Percentiles rank a stretch among this genome's conserved stretches.
Evolutionary conservation across 2,797 vertebrate species (phyloP).

Genomic region (Galagoides demidoff): DNA sequence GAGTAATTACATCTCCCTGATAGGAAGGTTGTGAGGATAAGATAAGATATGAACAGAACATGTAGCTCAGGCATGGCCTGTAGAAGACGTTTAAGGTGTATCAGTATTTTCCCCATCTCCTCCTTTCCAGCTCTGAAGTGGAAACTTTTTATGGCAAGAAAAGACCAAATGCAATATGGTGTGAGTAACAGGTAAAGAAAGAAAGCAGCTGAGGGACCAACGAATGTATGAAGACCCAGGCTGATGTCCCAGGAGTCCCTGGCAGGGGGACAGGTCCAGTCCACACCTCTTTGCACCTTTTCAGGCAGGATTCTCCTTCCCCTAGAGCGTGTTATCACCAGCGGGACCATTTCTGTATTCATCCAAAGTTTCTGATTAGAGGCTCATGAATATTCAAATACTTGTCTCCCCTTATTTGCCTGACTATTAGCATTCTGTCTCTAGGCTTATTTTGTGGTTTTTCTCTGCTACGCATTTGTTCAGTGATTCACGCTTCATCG

Average conservation of each 20-base stretch:
- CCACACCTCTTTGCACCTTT: not conserved
- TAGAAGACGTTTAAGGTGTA: not conserved
- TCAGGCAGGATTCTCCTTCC: constrained; percentile 54
- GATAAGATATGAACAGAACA: not conserved
- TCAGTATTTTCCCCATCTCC: not conserved
- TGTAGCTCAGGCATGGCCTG: not conserved
- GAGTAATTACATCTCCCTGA: not conserved
- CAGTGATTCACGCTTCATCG: constrained; percentile 64
- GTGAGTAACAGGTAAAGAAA: constrained; percentile 36
- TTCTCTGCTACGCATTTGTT: constrained; percentile 70
- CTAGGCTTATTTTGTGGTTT: constrained; percentile 59
- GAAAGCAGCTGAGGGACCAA: not conserved
- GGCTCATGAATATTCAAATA: constrained; percentile 84
- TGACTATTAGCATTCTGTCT: constrained; percentile 81
- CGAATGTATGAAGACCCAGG: not conserved
- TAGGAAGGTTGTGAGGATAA: not conserved
- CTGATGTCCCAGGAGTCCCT: not conserved
- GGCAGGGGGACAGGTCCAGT: not conserved
- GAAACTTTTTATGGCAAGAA: constrained; percentile 7
- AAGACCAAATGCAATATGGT: not conserved
- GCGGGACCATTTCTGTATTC: constrained; percentile 72
- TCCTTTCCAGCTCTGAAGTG: not conserved
- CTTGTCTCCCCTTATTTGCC: constrained; percentile 80
- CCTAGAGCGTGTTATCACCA: constrained; percentile 27
- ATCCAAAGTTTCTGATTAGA: constrained; percentile 78